Conservation (phyloP, 2,113 vertebrate genomes). For the Percopsis transmontana region DNA sequence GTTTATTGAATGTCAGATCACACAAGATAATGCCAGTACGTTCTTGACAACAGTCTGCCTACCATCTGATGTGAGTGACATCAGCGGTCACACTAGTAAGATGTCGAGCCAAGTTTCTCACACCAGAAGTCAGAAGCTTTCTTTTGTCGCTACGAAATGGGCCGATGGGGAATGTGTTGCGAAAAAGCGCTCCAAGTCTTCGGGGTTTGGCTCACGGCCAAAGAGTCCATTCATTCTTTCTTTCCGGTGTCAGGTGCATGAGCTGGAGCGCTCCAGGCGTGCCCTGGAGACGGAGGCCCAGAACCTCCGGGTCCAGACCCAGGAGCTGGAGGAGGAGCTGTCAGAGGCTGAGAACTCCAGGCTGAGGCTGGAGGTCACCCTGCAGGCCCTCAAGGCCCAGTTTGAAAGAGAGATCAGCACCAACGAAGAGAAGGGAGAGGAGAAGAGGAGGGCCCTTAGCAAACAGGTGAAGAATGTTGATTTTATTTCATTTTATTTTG, state of each 20-base stretch:
- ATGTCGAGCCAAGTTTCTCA: no score
- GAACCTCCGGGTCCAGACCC: conserved; percentile 81
- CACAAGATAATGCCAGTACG: background rate
- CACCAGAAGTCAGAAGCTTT: no score
- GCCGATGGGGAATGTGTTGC: no score
- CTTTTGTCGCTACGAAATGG: no score
- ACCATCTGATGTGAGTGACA: no score
- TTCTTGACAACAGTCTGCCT: no score
- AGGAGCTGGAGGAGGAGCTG: conserved; percentile 77
- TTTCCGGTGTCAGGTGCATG: conserved; percentile 80
- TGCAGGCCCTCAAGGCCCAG: conserved; percentile 82
- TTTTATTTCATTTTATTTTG: background rate
- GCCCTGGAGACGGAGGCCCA: conserved; percentile 82
- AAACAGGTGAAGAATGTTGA: conserved; percentile 68
- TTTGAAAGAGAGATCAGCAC: conserved; percentile 79
- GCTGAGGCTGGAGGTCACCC: conserved; percentile 79
- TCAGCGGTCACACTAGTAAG: no score
- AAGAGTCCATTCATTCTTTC: background rate
- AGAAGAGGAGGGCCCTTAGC: conserved; percentile 80
- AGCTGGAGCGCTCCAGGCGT: conserved; percentile 83
- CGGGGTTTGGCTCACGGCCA: no score
- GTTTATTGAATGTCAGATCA: background rate
- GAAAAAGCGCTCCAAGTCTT: no score
- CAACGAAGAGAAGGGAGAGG: conserved; percentile 81
- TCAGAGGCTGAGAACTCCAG: conserved; percentile 63